Percentiles rank a stretch among this genome's conserved stretches.
Conservation (phyloP, 2,113 vertebrate genomes). For the Heteronetta atricapilla region DNA sequence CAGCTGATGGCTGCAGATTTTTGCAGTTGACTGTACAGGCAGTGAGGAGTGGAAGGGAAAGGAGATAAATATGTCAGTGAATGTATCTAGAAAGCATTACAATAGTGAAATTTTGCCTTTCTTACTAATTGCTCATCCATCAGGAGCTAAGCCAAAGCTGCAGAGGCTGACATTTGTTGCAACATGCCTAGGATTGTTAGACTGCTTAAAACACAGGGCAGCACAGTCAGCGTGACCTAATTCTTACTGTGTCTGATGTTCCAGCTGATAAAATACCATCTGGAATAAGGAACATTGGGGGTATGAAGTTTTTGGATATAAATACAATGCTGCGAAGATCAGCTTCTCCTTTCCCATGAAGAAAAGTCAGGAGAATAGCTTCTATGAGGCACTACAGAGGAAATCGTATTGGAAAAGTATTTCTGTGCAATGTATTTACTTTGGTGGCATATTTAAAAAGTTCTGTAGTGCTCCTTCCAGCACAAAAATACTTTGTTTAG, state of each 20-base stretch:
- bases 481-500: background rate
- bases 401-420: conserved; percentile 3
- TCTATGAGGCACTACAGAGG: background rate
- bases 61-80: background rate
- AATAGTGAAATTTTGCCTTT: background rate
- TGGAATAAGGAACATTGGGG: background rate
- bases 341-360: background rate
- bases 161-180: background rate
- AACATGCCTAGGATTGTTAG: background rate
- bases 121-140: background rate
- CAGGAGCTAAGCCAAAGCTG: background rate
- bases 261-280: conserved; percentile 46
- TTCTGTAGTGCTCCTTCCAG: background rate
- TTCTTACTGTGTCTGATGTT: conserved; percentile 36
- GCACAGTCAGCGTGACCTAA: background rate
- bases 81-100: background rate
- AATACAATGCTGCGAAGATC: background rate
- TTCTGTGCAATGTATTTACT: background rate
- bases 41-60: background rate
- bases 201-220: background rate
- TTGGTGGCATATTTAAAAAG: conserved; percentile 6
- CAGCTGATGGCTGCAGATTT: conserved; percentile 68
- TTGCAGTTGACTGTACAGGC: background rate
- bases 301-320: background rate
- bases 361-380: background rate